Evolutionary conservation across 1,140 invertebrate species (phyloP).

Genomic region (Onthophagus taurus): DNA sequence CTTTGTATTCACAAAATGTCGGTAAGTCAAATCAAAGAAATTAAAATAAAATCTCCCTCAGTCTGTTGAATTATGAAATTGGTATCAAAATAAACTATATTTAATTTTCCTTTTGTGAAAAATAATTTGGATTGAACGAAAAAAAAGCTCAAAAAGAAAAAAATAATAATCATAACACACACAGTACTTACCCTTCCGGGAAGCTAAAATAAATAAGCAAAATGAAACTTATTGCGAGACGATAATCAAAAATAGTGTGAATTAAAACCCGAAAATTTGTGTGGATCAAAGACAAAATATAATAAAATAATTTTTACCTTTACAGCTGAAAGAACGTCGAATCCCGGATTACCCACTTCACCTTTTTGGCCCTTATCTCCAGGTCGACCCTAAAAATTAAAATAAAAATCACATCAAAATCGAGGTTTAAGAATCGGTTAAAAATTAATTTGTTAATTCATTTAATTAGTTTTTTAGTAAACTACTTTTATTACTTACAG

Average conservation of each 20-base stretch:
- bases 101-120: too few species aligned
- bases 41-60: too few species aligned
- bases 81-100: too few species aligned
- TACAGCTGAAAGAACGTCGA: constrained; percentile 81
- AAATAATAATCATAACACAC: too few species aligned
- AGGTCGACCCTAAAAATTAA: constrained; percentile 61
- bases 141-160: too few species aligned
- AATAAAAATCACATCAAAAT: not conserved
- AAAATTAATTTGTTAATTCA: not conserved
- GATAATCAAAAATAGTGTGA: not conserved
- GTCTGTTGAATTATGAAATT: too few species aligned
- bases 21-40: too few species aligned
- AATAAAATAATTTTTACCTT: constrained; percentile 53
- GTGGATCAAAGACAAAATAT: not conserved
- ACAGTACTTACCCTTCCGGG: constrained; percentile 33
- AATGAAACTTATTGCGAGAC: not conserved
- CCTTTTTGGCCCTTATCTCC: constrained; percentile 85
- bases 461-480: not conserved
- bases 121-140: too few species aligned
- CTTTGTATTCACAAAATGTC: too few species aligned
- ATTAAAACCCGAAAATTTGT: not conserved
- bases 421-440: not conserved
- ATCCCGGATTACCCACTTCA: constrained; percentile 73
- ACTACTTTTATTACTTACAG: constrained; percentile 53
- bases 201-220: constrained; percentile 25